A percentile compares a stretch with the other conserved stretches of the same genome.
phyloP scores from a whole-genome alignment of 2,113 vertebrate species.

The Azemiops feae region DNA sequence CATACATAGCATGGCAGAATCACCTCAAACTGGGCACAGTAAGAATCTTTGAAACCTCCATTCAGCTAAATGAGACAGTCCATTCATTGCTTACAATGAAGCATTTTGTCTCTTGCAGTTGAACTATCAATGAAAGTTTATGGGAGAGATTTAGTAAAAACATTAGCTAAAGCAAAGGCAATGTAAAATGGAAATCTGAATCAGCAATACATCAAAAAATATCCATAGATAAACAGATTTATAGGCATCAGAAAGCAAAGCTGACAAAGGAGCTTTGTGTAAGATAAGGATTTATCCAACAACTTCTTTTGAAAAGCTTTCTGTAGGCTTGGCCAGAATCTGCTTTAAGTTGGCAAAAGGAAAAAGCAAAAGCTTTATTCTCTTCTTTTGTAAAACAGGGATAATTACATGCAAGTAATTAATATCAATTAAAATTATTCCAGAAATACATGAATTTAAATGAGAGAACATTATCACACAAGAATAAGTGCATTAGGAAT shows the following conservation, averaged over 20 bases:
- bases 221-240: neutral
- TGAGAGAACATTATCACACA: neutral
- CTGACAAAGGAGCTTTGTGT: conserved; percentile 18
- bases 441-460: neutral
- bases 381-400: neutral
- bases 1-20: conserved; percentile 22
- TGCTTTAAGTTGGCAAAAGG: conserved; percentile 9
- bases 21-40: conserved; percentile 41
- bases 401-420: neutral
- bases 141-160: conserved; percentile 38
- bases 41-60: conserved; percentile 40
- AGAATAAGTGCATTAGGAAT: neutral
- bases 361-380: neutral
- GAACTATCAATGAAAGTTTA: conserved; percentile 24
- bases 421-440: neutral
- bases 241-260: conserved; percentile 20
- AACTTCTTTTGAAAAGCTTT: neutral
- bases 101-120: conserved; percentile 50
- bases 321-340: neutral
- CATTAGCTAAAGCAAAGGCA: conserved; percentile 35
- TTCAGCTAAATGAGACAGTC: conserved; percentile 49
- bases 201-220: conserved; percentile 18
- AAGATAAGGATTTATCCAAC: conserved; percentile 6
- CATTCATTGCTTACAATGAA: conserved; percentile 52
- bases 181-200: neutral